These are phyloP conservation scores for Clarias magur DNA, from an alignment of 2,113 vertebrate species.

Conservation along the genomic window DNA sequence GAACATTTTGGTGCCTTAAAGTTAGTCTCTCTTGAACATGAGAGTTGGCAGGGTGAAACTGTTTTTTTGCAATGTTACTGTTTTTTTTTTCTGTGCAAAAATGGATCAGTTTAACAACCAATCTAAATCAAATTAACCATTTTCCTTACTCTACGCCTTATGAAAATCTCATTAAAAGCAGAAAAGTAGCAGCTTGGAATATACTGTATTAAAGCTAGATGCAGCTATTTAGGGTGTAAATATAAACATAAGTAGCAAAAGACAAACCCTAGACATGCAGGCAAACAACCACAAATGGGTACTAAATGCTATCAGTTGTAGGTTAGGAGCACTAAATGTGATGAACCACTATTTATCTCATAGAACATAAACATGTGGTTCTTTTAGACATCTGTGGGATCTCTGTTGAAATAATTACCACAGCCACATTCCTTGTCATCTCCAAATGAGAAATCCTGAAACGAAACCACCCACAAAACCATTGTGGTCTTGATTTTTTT, in stretches of 20 bases:
- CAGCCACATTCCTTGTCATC: not conserved
- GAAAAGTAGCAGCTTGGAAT: not conserved
- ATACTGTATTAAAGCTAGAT: not conserved
- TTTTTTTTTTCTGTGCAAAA: constrained; percentile 38
- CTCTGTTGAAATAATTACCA: constrained; percentile 54
- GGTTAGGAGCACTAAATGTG: not conserved
- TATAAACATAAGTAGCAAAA: not conserved
- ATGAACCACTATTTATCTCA: constrained; percentile 1
- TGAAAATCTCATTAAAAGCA: constrained; percentile 34
- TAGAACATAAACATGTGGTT: constrained; percentile 56
- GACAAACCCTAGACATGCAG: not conserved
- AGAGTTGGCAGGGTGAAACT: constrained; percentile 27
- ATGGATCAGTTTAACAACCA: constrained; percentile 35
- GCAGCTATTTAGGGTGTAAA: not conserved
- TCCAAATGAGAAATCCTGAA: constrained; percentile 40
- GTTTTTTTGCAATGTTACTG: constrained; percentile 30
- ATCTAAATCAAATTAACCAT: constrained; percentile 32
- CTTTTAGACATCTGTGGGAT: constrained; percentile 40
- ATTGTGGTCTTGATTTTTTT: not conserved
- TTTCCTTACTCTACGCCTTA: constrained; percentile 30
- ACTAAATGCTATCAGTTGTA: not conserved
- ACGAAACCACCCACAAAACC: constrained; percentile 33
- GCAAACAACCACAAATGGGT: not conserved
- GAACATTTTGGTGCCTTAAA: constrained; percentile 44
- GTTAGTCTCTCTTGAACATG: constrained; percentile 33